Percentiles rank a stretch among this genome's conserved stretches.
phyloP scores from a whole-genome alignment of 2,797 vertebrate species.

The Ptychobarbus kaznakovi region DNA sequence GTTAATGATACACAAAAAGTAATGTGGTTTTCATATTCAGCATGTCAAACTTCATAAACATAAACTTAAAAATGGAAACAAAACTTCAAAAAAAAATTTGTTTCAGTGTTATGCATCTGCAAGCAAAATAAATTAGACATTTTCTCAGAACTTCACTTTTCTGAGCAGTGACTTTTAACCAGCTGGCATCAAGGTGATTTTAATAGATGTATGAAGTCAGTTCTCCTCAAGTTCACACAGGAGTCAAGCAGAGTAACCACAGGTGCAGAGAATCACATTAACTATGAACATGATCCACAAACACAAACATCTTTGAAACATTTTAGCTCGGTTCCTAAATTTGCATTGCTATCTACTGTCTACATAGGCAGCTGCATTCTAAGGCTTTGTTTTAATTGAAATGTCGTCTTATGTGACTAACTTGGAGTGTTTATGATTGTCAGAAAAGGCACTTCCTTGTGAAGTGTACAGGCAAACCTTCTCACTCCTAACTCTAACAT shows the following conservation, averaged over 20 bases:
- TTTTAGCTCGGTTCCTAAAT: not conserved
- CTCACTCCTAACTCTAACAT: no score
- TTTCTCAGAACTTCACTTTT: not conserved
- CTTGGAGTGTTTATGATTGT: not conserved
- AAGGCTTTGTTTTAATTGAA: not conserved
- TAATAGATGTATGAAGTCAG: not conserved
- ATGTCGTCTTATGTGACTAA: not conserved
- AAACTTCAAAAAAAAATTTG: not conserved
- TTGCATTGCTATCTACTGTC: not conserved
- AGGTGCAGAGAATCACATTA: slow-evolving; percentile 8
- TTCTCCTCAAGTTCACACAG: not conserved
- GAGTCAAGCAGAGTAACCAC: slow-evolving; percentile 7
- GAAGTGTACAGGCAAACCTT: no score
- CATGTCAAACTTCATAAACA: not conserved
- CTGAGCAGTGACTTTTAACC: slow-evolving; percentile 17
- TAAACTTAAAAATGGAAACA: not conserved
- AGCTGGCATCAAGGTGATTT: not conserved
- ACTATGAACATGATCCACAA: not conserved
- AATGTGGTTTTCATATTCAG: not conserved
- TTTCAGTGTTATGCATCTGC: not conserved
- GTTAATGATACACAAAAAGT: not conserved
- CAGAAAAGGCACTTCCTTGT: not conserved
- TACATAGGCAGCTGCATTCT: not conserved
- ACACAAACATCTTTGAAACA: not conserved
- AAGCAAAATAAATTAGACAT: not conserved